Base-by-base conservation (phyloP, 2,888 invertebrate species). In the Amphimallon solstitiale region DNA sequence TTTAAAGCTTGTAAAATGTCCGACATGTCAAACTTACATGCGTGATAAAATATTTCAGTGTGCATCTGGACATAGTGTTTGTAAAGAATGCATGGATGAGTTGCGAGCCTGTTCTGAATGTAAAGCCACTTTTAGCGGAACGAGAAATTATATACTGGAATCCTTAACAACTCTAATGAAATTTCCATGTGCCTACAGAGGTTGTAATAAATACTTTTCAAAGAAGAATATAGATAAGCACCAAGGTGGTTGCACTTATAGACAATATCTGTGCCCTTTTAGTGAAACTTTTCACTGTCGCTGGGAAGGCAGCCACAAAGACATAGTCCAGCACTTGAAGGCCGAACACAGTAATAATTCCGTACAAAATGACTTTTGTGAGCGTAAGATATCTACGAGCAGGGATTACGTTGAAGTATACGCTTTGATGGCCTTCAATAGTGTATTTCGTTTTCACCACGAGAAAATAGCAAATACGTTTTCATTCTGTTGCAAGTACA, bases 81-180 rank as follows among this genome's bases (percentile, higher is more conserved):
- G 52, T 15, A n/a, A 35, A 1, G 17, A 10, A 9, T 52, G 52
- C 17, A 37, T 17, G 19, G 12, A 4, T 17, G 17, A 37, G n/a
- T 17, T 37, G 10, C 51, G 15, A 37, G 37, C 2, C 15, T 52
- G 51, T 35, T 17, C 37, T 17, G 15, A n/a, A 17, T 52, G 52
- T 10, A 38, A 35, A 17, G 15, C 37, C 19, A 10, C 15, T 0
- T 35, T 10, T 52, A 37, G 6, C 2, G 37, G 17, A 37, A 37
- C 37, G n/a, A 37, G 52, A 52, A 52, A 52, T 37, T 52, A 52
- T 19, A n/a, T 10, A 9, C 9, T 52, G 17, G 52, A 52, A 37
- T 37, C 35, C 6, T 37, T 52, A 12, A 19, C 17, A 17, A 1
- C 35, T 10, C 1, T 52, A 19, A 15, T 17, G 19, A 35, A 19